Evolutionary conservation across 1,140 invertebrate species (phyloP).

Genomic region (Zaprionus ghesquierei): DNA sequence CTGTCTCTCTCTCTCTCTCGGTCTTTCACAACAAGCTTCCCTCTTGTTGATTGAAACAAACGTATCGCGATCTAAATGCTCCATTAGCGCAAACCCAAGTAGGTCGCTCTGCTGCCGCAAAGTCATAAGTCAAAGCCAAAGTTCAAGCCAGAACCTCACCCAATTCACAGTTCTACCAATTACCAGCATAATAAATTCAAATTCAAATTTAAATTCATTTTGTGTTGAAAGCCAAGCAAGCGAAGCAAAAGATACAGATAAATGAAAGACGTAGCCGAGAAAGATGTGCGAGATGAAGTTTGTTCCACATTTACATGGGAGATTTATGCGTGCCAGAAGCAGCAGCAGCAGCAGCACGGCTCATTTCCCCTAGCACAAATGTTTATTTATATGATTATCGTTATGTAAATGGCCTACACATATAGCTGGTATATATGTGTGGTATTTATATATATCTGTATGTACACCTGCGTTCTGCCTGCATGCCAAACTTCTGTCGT

Average conservation of each 20-base stretch:
- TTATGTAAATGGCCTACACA: slow-evolving; percentile 52
- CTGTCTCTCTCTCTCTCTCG: not conserved
- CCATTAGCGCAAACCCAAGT: slow-evolving; percentile 18
- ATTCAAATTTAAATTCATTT: slow-evolving; percentile 2
- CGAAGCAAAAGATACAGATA: slow-evolving; percentile 1
- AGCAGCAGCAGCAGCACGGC: slow-evolving; percentile 22
- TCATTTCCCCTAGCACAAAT: slow-evolving; percentile 29
- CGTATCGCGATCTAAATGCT: slow-evolving; percentile 9
- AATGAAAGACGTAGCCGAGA: slow-evolving; percentile 3
- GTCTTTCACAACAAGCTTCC: not conserved
- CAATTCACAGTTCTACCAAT: slow-evolving; percentile 42
- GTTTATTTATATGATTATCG: slow-evolving; percentile 71
- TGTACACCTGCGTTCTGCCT: slow-evolving; percentile 61
- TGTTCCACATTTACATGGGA: slow-evolving; percentile 77
- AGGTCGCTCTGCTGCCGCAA: slow-evolving; percentile 2
- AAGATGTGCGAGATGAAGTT: slow-evolving; percentile 42
- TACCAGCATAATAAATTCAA: slow-evolving; percentile 22
- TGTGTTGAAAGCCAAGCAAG: not conserved
- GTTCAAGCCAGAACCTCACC: slow-evolving; percentile 28
- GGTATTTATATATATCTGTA: no score
- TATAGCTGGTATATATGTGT: not conserved
- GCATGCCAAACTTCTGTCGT: slow-evolving; percentile 23
- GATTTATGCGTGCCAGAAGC: slow-evolving; percentile 70
- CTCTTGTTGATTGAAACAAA: slow-evolving; percentile 24
- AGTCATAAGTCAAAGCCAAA: slow-evolving; percentile 18